Base-by-base conservation (phyloP, 2,888 invertebrate species). In the Ceramica pisi region DNA sequence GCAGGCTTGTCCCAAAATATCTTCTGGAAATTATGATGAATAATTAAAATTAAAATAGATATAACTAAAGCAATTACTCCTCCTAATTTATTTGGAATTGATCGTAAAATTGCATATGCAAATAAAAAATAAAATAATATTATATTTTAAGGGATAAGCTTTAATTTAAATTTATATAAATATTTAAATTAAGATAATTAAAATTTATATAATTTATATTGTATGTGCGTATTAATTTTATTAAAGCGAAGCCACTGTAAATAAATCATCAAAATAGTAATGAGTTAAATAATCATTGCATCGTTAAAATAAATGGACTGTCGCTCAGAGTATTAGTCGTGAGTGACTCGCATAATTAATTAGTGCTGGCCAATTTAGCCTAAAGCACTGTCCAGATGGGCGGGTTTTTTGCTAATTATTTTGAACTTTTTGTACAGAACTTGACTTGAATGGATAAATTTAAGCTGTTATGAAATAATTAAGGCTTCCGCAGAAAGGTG, bases 221-320 rank as follows among this genome's bases (percentile, higher is more conserved):
- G 16, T 16, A 41, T 59, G 23, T 41, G 41, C 10, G 19, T 41
- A 23, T 51, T 16, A 0, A 48, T 62, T 64, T 46, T 51, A 50
- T 21, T 23, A 7, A 23, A 46, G 2, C 14, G 8, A 23, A 57
- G 21, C 21, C 12, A 12, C 16, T 48, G 38, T 62, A 35, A 50
- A 67, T 75, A 51, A 75, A 50, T 57, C 16, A 50, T 67, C 35
- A 35, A 50, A 67, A 44, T 75, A 56, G 50, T 35, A 75, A 44
- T 67, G 31, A 72, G 12, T 56, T 50, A 62, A 59, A 46, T 71
- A 57, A 57, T 57, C 12, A 74, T 31, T 50, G 59, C 26, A 21
- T 70, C 50, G 38, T 77, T 76, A 59, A 46, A 69, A 77, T 77
- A 77, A 76, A 69, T 71, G 55, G n/a, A 4, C 55, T 48, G 46